Evolutionary conservation across 2,888 invertebrate species (phyloP).

Genomic region (Drosophila fulvimacula): DNA sequence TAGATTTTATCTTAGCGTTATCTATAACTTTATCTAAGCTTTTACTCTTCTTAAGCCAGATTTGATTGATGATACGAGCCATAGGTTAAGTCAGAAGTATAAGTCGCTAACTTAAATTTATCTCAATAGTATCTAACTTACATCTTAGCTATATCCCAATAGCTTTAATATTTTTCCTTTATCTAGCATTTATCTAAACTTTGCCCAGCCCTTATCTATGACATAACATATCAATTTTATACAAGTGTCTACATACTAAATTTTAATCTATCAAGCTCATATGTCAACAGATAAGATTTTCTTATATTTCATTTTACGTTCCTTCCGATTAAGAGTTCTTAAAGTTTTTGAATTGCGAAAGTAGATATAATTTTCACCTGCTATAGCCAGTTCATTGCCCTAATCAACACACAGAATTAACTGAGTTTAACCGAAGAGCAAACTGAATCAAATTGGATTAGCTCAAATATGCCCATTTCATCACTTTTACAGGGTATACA

Average conservation of each 20-base stretch:
- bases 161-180: too few species aligned
- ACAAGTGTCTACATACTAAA: not conserved
- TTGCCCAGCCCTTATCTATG: not conserved
- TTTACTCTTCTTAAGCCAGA: too few species aligned
- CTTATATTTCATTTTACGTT: not conserved
- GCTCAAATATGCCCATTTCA: not conserved
- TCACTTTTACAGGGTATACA: constrained; percentile 1
- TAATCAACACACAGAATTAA: too few species aligned
- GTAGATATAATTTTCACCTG: not conserved
- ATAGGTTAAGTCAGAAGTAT: too few species aligned
- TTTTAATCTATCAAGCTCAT: not conserved
- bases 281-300: not conserved
- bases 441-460: too few species aligned
- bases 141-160: too few species aligned
- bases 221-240: not conserved
- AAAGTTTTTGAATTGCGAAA: not conserved
- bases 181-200: not conserved
- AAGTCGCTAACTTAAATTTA: too few species aligned
- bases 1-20: too few species aligned
- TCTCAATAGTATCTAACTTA: not conserved
- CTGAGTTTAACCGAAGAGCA: too few species aligned
- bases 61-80: too few species aligned
- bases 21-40: too few species aligned
- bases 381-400: not conserved
- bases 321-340: not conserved